These are phyloP conservation scores for Volucella zonaria DNA, from an alignment of 2,888 invertebrate species.

Conservation along the genomic window DNA sequence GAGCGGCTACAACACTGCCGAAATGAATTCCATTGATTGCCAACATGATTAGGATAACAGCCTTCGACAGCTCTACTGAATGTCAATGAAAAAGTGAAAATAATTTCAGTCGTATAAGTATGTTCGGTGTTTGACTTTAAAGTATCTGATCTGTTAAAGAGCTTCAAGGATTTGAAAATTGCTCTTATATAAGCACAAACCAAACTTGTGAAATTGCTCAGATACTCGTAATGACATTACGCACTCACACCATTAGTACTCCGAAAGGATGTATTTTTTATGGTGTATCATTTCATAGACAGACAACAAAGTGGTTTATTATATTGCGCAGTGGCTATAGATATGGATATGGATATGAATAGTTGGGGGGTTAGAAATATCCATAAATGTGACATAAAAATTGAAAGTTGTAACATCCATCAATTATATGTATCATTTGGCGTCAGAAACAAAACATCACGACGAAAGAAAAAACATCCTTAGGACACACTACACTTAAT, in stretches of 20 bases:
- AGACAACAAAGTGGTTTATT: constrained; percentile 53
- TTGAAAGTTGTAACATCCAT: constrained; percentile 50
- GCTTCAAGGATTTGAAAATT: constrained; percentile 49
- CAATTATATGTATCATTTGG: constrained; percentile 45
- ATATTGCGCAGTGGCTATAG: constrained; percentile 14
- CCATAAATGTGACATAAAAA: constrained; percentile 68
- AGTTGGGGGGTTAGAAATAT: constrained; percentile 11
- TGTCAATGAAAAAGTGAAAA: constrained; percentile 9
- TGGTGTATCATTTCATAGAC: constrained; percentile 13
- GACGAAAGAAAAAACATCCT: background rate
- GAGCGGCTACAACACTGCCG: constrained; percentile 35
- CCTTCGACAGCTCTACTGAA: constrained; percentile 30
- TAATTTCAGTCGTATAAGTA: background rate
- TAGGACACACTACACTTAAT: constrained; percentile 34
- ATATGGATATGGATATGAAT: background rate
- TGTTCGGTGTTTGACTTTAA: constrained; percentile 25
- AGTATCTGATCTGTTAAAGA: constrained; percentile 12
- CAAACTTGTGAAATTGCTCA: constrained; percentile 23
- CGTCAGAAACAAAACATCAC: constrained; percentile 46
- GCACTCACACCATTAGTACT: background rate
- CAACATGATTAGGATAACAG: constrained; percentile 60
- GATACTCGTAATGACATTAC: constrained; percentile 3
- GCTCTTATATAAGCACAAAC: constrained; percentile 18
- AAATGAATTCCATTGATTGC: constrained; percentile 62
- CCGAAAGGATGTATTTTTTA: background rate